Evolutionary conservation across 1,140 invertebrate genomes (phyloP).

Genomic region (Drosophila lini): DNA sequence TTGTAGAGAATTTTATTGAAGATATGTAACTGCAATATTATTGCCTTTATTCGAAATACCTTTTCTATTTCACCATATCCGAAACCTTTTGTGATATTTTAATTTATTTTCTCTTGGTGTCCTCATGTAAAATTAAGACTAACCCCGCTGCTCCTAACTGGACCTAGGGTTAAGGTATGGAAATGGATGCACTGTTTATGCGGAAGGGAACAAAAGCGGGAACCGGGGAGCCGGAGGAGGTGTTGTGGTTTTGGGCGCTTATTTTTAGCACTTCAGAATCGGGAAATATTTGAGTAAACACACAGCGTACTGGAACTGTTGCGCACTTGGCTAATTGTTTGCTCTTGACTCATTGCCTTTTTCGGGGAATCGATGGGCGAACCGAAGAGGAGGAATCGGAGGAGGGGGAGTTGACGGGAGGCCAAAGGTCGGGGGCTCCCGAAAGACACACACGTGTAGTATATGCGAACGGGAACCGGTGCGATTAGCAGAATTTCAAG

Average conservation of each 20-base stretch:
- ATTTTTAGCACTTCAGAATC: constrained; percentile 43
- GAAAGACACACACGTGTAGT: constrained; percentile 32
- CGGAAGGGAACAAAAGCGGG: constrained; percentile 13
- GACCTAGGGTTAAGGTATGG: constrained; percentile 30
- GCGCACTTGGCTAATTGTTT: constrained; percentile 42
- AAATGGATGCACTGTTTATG: constrained; percentile 46
- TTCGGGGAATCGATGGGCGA: constrained; percentile 10
- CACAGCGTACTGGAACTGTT: constrained; percentile 25
- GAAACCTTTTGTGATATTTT: background rate
- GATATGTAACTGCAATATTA: background rate
- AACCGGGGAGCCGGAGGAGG: background rate
- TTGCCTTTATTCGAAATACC: background rate
- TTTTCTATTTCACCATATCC: background rate
- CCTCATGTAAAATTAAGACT: background rate
- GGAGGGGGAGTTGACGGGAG: background rate
- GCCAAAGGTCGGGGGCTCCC: constrained; percentile 34
- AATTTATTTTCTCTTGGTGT: background rate
- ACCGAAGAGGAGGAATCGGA: background rate
- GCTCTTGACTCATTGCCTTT: constrained; percentile 34
- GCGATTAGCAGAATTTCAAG: constrained; percentile 10
- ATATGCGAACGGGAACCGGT: constrained; percentile 9
- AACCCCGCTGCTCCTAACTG: constrained; percentile 7
- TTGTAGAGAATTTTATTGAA: background rate
- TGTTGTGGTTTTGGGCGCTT: constrained; percentile 34
- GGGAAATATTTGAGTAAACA: constrained; percentile 39